These are phyloP conservation scores for Drosophila robusta DNA, from an alignment of 2,888 invertebrate species.

Conservation along the genomic window DNA sequence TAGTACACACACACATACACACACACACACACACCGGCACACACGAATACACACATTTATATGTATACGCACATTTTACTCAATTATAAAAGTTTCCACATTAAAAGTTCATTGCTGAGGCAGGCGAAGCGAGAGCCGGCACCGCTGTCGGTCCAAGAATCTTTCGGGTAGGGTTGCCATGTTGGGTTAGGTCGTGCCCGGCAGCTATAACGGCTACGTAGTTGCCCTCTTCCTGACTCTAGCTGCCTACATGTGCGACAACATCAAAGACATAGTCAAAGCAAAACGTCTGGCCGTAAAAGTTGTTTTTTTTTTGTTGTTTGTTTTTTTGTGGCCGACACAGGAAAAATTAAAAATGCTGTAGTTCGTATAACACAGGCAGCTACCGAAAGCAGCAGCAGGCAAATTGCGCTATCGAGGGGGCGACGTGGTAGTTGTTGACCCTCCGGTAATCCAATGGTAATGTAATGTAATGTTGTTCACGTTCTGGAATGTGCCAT, in stretches of 20 bases:
- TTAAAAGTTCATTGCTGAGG: conserved; percentile 79
- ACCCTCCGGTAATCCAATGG: conserved; percentile 25
- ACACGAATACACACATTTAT: conserved; percentile 34
- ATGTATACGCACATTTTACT: conserved; percentile 73
- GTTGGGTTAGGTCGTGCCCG: conserved; percentile 72
- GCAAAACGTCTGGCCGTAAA: conserved; percentile 70
- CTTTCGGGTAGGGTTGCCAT: conserved; percentile 32
- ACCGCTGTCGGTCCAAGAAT: conserved; percentile 21
- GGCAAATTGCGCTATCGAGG: conserved; percentile 27
- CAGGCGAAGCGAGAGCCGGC: conserved; percentile 53
- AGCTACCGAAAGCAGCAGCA: conserved; percentile 13
- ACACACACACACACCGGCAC: conserved; percentile 7
- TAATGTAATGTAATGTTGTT: conserved; percentile 17
- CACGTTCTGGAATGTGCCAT: conserved; percentile 14
- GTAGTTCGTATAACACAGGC: conserved; percentile 23
- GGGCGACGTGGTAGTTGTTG: conserved; percentile 2
- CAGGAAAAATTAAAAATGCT: conserved; percentile 62
- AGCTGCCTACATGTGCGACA: conserved; percentile 37
- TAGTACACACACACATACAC: conserved; percentile 25
- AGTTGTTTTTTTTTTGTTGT: conserved; percentile 25
- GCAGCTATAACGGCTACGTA: conserved; percentile 37
- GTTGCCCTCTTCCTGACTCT: conserved; percentile 4
- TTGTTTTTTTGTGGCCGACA: conserved; percentile 44
- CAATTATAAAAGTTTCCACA: conserved; percentile 83
- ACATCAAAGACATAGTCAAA: conserved; percentile 69